Evolutionary conservation across 1,140 invertebrate species (phyloP), one percentile per base, ranked within the genome.

Genomic region (Hirudo medicinalis): DNA sequence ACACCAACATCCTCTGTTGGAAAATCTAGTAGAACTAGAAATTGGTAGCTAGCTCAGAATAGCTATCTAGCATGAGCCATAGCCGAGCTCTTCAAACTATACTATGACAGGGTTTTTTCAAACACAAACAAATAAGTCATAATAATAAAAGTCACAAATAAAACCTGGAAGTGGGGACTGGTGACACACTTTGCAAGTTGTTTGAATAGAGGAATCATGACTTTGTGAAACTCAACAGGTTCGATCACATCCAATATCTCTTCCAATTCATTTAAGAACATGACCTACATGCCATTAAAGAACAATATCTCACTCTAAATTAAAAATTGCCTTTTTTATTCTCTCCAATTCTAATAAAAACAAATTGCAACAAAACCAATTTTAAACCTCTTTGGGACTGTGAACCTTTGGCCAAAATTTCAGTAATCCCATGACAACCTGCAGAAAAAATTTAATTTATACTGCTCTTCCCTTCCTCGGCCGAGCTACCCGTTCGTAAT

Each of bases 201-300:
- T 75, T 80, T 81, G 76, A 85, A 85, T 29, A 85, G 76, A n/a
- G 82, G 82, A 32, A 80, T 83, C 79, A 84, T 83, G 25, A 85
- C 82, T 74, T 85, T 85, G 71, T 82, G 80, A 77, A 85, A 85
- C 75, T 85, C 83, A 70, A 81, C 80, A 36, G 84, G 84, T 76
- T 85, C 85, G 76, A 85, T 85, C 55, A 85, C 84, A 79, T 85
- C 84, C 55, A 85, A 75, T 49, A 85, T 85, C 75, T 85, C 85
- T 74, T 85, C 84, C 54, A 85, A 78, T 75, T 85, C 84, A 71
- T 84, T 84, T n/a, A 85, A 75, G 75, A 85, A 85, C 84, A 85
- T 85, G 57, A 83, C 80, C 80, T 81, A 69, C 6, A 20, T 27
- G 22, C 1, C 20, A 70, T 40, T 55, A 49, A 70, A n/a, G 20